A percentile compares a stretch with the other conserved stretches of the same genome.
Conservation (phyloP, 2,113 vertebrate genomes). For the Larimichthys polyactis region DNA sequence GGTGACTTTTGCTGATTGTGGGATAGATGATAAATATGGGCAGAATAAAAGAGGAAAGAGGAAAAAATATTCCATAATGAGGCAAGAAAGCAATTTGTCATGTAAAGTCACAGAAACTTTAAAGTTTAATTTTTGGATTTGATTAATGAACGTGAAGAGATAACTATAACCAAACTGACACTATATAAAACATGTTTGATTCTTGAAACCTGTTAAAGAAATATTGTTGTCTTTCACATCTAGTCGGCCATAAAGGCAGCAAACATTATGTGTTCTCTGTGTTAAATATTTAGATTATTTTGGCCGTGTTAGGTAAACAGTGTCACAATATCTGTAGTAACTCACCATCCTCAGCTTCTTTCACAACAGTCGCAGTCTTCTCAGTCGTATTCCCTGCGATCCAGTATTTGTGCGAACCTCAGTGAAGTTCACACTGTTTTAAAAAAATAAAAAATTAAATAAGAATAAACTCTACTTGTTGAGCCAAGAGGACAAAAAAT, state of each 20-base stretch:
- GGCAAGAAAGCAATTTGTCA: neutral
- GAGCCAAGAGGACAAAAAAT: conserved; percentile 8
- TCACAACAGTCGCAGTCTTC: conserved; percentile 20
- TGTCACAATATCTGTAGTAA: conserved; percentile 22
- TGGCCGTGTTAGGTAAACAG: conserved; percentile 12
- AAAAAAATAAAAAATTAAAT: neutral
- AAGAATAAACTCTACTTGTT: neutral
- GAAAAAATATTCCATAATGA: too few relatives aligned
- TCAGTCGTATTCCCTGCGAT: conserved; percentile 29
- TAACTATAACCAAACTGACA: neutral
- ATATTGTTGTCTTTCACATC: neutral
- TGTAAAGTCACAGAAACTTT: neutral
- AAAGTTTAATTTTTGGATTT: neutral
- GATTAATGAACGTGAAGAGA: neutral
- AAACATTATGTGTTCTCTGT: neutral
- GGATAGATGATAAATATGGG: neutral
- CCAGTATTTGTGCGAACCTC: conserved; percentile 40
- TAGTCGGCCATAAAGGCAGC: neutral
- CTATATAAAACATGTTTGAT: neutral
- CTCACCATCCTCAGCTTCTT: conserved; percentile 76
- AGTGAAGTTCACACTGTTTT: conserved; percentile 24
- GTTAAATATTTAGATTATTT: neutral
- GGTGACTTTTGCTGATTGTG: neutral
- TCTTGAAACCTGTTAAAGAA: too few relatives aligned
- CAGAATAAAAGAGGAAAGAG: neutral